Conservation (phyloP, 2,888 invertebrate genomes). For the Mesorhabditis spiculigera region DNA sequence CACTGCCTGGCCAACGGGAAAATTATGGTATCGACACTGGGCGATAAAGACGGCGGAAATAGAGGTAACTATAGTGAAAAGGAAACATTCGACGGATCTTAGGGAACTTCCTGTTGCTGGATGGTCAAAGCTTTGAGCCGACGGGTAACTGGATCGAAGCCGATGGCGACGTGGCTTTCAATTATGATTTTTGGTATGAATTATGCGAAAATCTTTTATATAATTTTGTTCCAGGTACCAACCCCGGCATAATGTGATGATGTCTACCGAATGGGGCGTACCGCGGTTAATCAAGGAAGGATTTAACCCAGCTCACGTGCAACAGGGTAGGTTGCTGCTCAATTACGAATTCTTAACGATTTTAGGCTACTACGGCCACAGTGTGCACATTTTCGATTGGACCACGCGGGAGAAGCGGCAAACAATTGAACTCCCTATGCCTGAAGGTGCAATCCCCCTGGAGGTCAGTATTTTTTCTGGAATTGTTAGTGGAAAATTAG, state of each 20-base stretch:
- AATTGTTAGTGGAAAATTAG: constrained; percentile 66
- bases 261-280: constrained; percentile 83
- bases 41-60: constrained; percentile 78
- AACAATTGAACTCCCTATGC: constrained; percentile 76
- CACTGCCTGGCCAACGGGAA: constrained; percentile 89
- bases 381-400: constrained; percentile 86
- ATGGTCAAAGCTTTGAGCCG: constrained; percentile 75
- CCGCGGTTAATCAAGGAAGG: constrained; percentile 76
- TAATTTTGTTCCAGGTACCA: constrained; percentile 37
- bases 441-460: constrained; percentile 80
- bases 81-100: not conserved
- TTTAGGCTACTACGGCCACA: constrained; percentile 73
- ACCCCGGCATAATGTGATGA: constrained; percentile 83
- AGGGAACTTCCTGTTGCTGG: constrained; percentile 79
- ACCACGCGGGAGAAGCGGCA: constrained; percentile 75
- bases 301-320: constrained; percentile 64
- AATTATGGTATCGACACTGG: constrained; percentile 91
- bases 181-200: constrained; percentile 67
- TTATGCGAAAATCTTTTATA: not conserved
- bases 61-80: constrained; percentile 66
- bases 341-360: not conserved
- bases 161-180: constrained; percentile 72
- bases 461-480: constrained; percentile 69
- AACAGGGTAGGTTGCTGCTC: constrained; percentile 40
- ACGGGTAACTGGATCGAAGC: constrained; percentile 64